Percentiles rank a stretch among this genome's conserved stretches.
These are phyloP conservation scores for Drosophila azteca DNA, from an alignment of 1,140 invertebrate species.

Conservation along the genomic window DNA sequence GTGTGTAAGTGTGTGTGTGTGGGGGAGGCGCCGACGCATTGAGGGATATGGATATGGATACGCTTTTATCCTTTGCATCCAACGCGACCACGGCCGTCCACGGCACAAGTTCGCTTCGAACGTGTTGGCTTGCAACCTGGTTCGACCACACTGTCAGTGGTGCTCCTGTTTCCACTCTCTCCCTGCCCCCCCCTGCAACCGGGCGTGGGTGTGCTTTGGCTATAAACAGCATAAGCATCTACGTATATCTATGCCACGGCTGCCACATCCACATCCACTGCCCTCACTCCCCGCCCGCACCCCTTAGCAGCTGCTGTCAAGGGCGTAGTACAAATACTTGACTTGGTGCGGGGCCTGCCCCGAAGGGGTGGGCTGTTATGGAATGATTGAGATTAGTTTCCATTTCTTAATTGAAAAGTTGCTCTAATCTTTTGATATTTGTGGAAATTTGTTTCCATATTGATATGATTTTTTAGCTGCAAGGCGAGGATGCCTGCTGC, in stretches of 20 bases:
- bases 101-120: conserved; percentile 58
- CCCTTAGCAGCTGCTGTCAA: too few species aligned
- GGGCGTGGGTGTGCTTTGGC: conserved; percentile 28
- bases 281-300: background rate
- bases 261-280: background rate
- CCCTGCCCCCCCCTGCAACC: background rate
- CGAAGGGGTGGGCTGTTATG: conserved; percentile 1
- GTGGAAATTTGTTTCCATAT: conserved; percentile 48
- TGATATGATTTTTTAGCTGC: conserved; percentile 32
- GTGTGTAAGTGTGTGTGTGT: conserved; percentile 21
- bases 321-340: conserved; percentile 1
- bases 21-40: conserved; percentile 63
- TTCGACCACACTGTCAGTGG: background rate
- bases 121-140: background rate
- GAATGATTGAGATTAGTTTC: conserved; percentile 47
- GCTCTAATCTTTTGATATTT: conserved; percentile 48
- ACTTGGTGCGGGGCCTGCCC: too few species aligned
- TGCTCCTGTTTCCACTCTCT: too few species aligned
- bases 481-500: conserved; percentile 28
- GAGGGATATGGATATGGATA: conserved; percentile 43
- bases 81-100: conserved; percentile 34
- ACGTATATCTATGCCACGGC: conserved; percentile 6
- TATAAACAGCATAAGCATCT: conserved; percentile 64
- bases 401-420: conserved; percentile 50
- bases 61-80: conserved; percentile 58